Base-by-base conservation (phyloP, 2,888 invertebrate genomes). In the Cephus sareptanus region DNA sequence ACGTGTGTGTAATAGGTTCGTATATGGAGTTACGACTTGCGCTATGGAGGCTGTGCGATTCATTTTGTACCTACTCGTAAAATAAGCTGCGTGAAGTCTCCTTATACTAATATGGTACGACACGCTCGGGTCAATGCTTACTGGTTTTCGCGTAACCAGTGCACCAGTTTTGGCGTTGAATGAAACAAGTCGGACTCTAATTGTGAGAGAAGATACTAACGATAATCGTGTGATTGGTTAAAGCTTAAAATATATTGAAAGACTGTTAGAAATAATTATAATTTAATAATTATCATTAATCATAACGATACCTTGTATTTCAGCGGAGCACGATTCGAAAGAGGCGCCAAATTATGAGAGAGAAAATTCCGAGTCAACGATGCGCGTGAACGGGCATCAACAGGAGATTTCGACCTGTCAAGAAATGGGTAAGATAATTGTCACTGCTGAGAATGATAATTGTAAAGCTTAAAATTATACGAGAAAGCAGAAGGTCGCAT, bases 301-400 rank as follows among this genome's bases (percentile, higher is more conserved):
- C 1, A 1, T 30, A 9, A 71, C 12, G 12, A 33, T 33, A 33
- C 34, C 1, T 74, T 34, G 37, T 13, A 15, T 81, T 79, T 76
- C 77, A 81, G 81, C 77, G 23, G 77, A 68, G 33, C 30, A 56
- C 70, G 78, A 56, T 35, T 74, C 81, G 81, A 83, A 74, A 13
- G 71, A 74, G 37, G 74, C 79, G 79, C 78, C 79, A 77, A 84
- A 89, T 84, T 80, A 90, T 89, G 90, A 90, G 85, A 88, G 86
- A 86, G 83, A 89, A 87, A 88, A 79, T 85, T 81, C 83, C 83
- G 79, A 76, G 80, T 79, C 85, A 81, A 90, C 86, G 88, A 90
- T 90, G 90, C 90, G 89, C 88, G 89, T 90, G 83, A 90, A 90
- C 89, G 90, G 89, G 85, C 88, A 90, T 85, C 87, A 83, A 79